Conservation (phyloP, 2,797 vertebrate genomes). For the Girardinus metallicus region DNA sequence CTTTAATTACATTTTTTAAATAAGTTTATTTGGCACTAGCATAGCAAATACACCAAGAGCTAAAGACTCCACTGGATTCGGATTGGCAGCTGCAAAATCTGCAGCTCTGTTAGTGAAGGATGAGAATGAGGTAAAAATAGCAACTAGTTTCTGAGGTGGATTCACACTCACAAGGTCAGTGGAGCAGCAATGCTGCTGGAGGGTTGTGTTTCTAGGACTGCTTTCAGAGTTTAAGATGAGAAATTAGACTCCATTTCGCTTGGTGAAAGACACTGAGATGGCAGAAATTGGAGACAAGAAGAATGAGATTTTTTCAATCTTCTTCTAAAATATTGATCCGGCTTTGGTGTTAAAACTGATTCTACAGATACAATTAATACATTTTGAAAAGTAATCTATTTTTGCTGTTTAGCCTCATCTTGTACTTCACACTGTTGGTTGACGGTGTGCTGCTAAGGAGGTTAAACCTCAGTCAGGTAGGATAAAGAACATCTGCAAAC, state of each 20-base stretch:
- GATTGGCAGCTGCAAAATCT: conserved; percentile 22
- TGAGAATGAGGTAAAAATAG: conserved; percentile 44
- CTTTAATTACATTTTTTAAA: not conserved
- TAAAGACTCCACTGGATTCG: not conserved
- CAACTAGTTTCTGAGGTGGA: conserved; percentile 44
- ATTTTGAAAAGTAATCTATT: not conserved
- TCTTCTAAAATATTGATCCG: not conserved
- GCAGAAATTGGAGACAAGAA: conserved; percentile 1
- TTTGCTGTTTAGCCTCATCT: not conserved
- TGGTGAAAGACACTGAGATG: conserved; percentile 14
- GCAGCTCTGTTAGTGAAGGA: conserved; percentile 34
- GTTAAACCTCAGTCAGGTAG: not conserved
- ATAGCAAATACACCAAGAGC: not conserved
- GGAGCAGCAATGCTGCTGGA: conserved; percentile 38
- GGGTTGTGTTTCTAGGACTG: conserved; percentile 54
- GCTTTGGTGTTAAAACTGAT: not conserved
- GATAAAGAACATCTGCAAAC: not conserved
- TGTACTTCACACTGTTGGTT: not conserved
- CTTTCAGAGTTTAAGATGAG: conserved; percentile 31
- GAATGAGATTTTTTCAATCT: not conserved
- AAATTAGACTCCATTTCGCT: conserved; percentile 9
- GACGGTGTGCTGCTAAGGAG: not conserved
- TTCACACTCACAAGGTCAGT: conserved; percentile 58
- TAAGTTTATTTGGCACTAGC: not conserved
- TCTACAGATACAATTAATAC: not conserved